Evolutionary conservation across 2,113 vertebrate genomes (phyloP), one percentile per base, ranked within the genome.

Genomic region (Psittacus erithacus): DNA sequence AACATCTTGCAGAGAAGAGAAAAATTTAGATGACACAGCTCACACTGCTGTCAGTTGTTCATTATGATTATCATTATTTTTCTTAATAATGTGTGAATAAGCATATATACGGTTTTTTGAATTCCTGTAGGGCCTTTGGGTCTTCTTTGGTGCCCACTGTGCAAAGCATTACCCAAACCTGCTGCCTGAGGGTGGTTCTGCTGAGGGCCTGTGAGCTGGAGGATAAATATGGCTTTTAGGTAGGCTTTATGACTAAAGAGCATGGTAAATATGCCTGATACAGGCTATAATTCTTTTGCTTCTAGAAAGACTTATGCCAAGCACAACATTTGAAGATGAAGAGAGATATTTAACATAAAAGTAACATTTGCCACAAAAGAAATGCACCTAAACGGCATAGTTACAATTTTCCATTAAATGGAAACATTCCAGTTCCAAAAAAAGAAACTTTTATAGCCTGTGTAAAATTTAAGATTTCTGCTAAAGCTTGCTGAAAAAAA

Each of bases 331-430:
- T 57, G 33, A 83, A 47, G 19, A 33, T 20, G 76, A 59, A 64
- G 25, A 73, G 39, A 62, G 9, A 22, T n/a, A 53, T 59, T 84
- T 64, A 77, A 46, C 6, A 3, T 24, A 68, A 75, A 39, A 39
- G 38, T 39, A 39, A 39, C 38, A 39, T 10, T 46, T 79, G 33
- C 4, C 8, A 11, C 6, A 23, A 60, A 82, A 63, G 6, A 69
- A 77, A 62, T n/a, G 5, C 3, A 28, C 11, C 7, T 57, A 49
- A 52, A 80, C 0, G 0, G 0, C 9, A 7, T 39, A 20, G 19
- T 29, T 78, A 47, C 4, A 55, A 25, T 76, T 87, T 75, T 68
- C 8, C 2, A 2, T 64, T 79, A 78, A 31, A 78, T 41, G 4
- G 4, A 3, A 35, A 49, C 17, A 25, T 27, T 24, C 3, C 1